phyloP scores from a whole-genome alignment of 2,113 vertebrate genomes.

The Sturnus vulgaris region DNA sequence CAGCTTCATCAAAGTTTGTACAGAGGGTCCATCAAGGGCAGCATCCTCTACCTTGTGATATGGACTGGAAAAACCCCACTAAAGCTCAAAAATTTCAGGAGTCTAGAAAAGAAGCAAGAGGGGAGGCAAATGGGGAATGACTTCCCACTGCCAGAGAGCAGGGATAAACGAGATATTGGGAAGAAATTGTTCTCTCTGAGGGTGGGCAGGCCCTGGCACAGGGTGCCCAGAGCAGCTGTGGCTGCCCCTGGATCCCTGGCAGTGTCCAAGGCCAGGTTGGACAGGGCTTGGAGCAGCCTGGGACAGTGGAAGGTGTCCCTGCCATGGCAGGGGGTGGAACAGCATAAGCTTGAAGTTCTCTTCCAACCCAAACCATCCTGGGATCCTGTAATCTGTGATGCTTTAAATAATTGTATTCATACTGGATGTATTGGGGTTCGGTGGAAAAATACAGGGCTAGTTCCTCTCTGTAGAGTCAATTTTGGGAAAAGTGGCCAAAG shows the following conservation, averaged over 20 bases:
- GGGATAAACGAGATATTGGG: accelerated
- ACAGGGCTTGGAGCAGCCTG: accelerated
- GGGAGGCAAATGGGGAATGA: neutral
- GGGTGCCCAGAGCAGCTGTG: neutral
- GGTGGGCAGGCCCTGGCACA: neutral
- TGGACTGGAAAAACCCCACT: accelerated
- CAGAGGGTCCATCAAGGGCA: neutral
- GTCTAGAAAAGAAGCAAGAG: accelerated
- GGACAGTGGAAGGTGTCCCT: accelerated
- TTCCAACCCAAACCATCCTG: neutral
- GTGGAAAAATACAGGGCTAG: neutral
- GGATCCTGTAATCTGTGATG: neutral
- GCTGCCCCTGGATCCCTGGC: neutral
- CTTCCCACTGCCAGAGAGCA: neutral
- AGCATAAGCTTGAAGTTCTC: accelerated
- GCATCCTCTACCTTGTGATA: accelerated
- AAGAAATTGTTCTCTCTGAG: accelerated
- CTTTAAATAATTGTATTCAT: neutral
- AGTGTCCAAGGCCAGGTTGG: neutral
- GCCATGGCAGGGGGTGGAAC: accelerated
- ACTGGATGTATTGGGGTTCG: neutral
- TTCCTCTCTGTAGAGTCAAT: neutral
- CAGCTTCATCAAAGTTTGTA: neutral
- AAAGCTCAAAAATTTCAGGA: neutral
- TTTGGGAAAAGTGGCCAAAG: neutral